Percentiles rank a stretch among this genome's conserved stretches.
phyloP scores from a whole-genome alignment of 2,888 invertebrate species.

The Eutolmus rufibarbis region DNA sequence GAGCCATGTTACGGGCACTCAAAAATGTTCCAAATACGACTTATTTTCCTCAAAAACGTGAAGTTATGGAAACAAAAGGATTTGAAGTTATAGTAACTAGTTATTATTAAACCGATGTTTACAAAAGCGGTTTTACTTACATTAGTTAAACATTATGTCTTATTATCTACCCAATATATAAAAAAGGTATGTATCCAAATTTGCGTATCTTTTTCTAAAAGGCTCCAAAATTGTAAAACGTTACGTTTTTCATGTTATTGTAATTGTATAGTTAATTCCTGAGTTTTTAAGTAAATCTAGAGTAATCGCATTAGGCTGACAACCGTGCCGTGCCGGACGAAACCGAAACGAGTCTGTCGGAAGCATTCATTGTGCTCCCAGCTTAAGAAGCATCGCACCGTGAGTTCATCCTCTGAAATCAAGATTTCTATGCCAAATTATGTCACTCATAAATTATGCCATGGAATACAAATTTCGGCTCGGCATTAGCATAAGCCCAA shows the following conservation, averaged over 20 bases:
- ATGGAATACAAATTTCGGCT: not conserved
- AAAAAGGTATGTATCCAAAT: no score
- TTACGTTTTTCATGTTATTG: not conserved
- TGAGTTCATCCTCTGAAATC: not conserved
- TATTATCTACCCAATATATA: no score
- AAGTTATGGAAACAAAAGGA: no score
- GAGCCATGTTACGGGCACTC: no score
- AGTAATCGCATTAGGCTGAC: not conserved
- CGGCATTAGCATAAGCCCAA: not conserved
- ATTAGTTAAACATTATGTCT: no score
- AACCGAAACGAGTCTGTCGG: not conserved
- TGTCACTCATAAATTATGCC: not conserved
- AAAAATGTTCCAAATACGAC: no score
- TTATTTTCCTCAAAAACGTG: no score
- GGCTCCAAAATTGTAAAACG: not conserved
- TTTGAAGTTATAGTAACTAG: no score
- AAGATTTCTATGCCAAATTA: not conserved
- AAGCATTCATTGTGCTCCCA: not conserved
- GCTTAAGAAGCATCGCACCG: not conserved
- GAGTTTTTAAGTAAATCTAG: not conserved
- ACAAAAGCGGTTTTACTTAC: no score
- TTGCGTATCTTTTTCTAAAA: not conserved
- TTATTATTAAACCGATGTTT: no score
- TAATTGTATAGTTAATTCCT: not conserved
- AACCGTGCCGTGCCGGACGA: not conserved